Evolutionary conservation across 2,888 invertebrate genomes (phyloP).

Genomic region (Chrysopilus asiliformis): DNA sequence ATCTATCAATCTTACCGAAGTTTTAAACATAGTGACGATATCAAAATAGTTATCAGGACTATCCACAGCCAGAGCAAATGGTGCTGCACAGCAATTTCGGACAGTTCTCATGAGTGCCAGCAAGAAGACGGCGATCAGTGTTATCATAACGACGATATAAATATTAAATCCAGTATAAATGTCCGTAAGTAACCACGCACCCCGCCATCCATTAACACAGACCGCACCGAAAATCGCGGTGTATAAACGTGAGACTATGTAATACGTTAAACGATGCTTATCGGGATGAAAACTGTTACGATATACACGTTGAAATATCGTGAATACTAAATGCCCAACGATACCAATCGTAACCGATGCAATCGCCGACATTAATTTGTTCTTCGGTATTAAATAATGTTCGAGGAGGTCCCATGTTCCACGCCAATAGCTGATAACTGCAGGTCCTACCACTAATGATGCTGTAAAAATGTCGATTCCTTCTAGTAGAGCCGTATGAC

Average conservation of each 20-base stretch:
- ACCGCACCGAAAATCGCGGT: constrained; percentile 62
- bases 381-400: constrained; percentile 51
- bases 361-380: constrained; percentile 46
- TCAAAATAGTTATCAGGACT: constrained; percentile 65
- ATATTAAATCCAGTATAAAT: constrained; percentile 43
- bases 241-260: constrained; percentile 56
- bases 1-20: constrained; percentile 54
- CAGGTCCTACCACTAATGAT: constrained; percentile 58
- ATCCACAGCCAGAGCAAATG: constrained; percentile 65
- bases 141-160: constrained; percentile 46
- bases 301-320: constrained; percentile 50
- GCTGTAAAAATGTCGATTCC: constrained; percentile 60
- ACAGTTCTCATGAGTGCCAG: constrained; percentile 55
- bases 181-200: constrained; percentile 63
- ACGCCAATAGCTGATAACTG: constrained; percentile 76
- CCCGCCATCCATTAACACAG: constrained; percentile 81
- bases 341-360: constrained; percentile 58
- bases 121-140: constrained; percentile 50
- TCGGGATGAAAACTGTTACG: constrained; percentile 50
- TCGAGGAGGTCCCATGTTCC: constrained; percentile 74
- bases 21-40: constrained; percentile 72
- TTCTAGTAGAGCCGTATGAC: constrained; percentile 44
- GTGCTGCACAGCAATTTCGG: constrained; percentile 70
- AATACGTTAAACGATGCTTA: constrained; percentile 52
- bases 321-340: constrained; percentile 53